Base-by-base conservation (phyloP, 2,113 vertebrate species). In the Natator depressus region DNA sequence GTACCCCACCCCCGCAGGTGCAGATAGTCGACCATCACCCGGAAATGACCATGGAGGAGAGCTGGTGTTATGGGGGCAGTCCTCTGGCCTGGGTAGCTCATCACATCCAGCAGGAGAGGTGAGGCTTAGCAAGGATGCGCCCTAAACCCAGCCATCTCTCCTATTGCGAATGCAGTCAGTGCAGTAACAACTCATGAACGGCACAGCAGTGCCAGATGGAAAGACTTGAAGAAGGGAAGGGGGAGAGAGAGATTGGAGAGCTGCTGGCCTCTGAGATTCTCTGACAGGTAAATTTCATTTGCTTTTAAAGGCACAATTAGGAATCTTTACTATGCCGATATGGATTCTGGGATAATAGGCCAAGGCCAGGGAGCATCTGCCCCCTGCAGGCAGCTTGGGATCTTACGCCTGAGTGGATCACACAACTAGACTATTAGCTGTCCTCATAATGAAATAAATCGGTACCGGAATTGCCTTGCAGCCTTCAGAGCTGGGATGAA, bases 71-170 rank as follows among this genome's bases (percentile, higher is more conserved):
- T 96, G 97, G 86, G 87, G 85, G 96, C 95, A 85, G 72, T 90
- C 88, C 96, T 89, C 89, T 89, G 95, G n/a, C 80, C 96, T 54
- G 91, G 12, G 96, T 95, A 96, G 96, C 92, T 96, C 93, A 91
- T 93, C 81, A 89, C 97, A 94, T 87, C 90, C 96, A 95, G 96
- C 96, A 87, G 87, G 8, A 82, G 91, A 95, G 96, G 96, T 0
- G 35, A 93, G 89, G 93, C 85, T 96, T 11, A 94, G 76, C 75
- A 1, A 13, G 85, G 86, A 2, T 75, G 76, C 27, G 78, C 93
- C 14, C 72, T 42, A 7, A 91, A 10, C 8, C 85, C 96, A 93
- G 4, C 5, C 72, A 14, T 76, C 83, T 50, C 90, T 59, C 51
- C 80, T 85, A 0, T 6, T 87, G 47, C 0, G 90, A 16, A 53